Percentiles rank a stretch among this genome's conserved stretches.
These are phyloP conservation scores for Semotilus atromaculatus DNA, from an alignment of 2,797 vertebrate species.

Conservation along the genomic window DNA sequence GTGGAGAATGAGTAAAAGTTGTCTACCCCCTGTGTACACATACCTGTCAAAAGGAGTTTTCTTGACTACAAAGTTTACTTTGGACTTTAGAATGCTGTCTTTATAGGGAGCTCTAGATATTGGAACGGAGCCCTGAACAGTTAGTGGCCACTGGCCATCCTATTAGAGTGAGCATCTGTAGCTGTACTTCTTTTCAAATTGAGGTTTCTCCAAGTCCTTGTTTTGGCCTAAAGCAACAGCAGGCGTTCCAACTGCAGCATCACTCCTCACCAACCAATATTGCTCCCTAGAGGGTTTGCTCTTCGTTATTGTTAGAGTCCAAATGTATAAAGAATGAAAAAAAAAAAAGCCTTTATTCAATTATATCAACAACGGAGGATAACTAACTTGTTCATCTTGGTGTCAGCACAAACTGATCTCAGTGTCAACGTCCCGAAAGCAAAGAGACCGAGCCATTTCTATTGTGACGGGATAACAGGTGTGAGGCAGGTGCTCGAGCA, in stretches of 20 bases:
- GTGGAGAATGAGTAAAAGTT: not conserved
- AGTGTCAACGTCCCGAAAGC: not conserved
- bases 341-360: not conserved
- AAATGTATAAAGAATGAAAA: not conserved
- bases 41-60: not conserved
- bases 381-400: not conserved
- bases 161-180: conserved; percentile 1
- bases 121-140: not conserved
- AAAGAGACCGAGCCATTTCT: conserved; percentile 16
- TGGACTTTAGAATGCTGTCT: not conserved
- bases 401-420: conserved; percentile 19
- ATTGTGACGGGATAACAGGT: conserved; percentile 56
- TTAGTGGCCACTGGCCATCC: conserved; percentile 3
- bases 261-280: conserved; percentile 18
- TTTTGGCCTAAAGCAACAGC: conserved; percentile 28
- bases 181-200: not conserved
- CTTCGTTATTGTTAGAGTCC: not conserved
- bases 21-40: not conserved
- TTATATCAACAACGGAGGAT: conserved; percentile 9
- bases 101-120: not conserved
- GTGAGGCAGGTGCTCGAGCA: conserved; percentile 55
- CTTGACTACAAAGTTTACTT: not conserved
- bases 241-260: conserved; percentile 27
- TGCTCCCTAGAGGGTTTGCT: not conserved
- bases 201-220: conserved; percentile 5